Conservation (phyloP, 2,797 vertebrate genomes). For the Amblyraja radiata region DNA sequence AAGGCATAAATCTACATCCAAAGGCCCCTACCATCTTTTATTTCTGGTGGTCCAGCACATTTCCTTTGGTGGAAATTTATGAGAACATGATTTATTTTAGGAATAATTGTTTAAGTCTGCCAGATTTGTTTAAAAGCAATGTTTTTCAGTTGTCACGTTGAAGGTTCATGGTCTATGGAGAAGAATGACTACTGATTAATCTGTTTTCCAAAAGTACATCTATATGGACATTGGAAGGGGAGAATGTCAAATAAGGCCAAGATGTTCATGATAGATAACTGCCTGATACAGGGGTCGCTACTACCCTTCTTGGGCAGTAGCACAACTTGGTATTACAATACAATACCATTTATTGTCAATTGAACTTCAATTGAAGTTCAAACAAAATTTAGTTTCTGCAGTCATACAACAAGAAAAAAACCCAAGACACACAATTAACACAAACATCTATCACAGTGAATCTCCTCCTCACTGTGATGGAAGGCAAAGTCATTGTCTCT, state of each 20-base stretch:
- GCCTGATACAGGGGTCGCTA: background rate
- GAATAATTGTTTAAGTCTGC: background rate
- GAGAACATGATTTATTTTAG: background rate
- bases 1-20: background rate
- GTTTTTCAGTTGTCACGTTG: background rate
- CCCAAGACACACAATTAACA: too few species aligned
- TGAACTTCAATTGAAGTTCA: too few species aligned
- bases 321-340: background rate
- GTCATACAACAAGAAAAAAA: too few species aligned
- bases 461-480: too few species aligned
- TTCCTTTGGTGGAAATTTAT: slow-evolving; percentile 1
- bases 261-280: background rate
- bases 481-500: too few species aligned
- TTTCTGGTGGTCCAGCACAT: background rate
- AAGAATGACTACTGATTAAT: background rate
- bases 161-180: background rate
- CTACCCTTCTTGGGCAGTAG: background rate
- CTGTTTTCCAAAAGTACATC: background rate
- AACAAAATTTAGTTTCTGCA: too few species aligned
- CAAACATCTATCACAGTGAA: too few species aligned
- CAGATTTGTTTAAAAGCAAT: background rate
- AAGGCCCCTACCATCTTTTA: background rate
- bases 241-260: background rate
- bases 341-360: too few species aligned
- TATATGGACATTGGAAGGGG: background rate